Evolutionary conservation across 1,140 invertebrate species (phyloP).

Genomic region (Heliconius hewitsoni): DNA sequence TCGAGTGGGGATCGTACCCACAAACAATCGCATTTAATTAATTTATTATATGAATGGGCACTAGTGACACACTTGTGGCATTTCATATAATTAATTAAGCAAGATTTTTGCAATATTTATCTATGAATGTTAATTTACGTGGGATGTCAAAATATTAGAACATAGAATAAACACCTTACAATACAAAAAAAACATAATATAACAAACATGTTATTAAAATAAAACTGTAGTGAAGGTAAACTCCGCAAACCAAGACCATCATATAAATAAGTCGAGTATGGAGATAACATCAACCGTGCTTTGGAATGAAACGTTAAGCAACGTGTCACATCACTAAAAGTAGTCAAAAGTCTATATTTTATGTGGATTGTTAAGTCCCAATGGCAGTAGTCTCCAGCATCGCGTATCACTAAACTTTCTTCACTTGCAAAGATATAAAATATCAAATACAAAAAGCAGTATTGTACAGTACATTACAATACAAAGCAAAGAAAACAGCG

Average conservation of each 20-base stretch:
- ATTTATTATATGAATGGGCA: no score
- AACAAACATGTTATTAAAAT: background rate
- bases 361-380: background rate
- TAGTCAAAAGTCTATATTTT: background rate
- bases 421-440: background rate
- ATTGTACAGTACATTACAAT: background rate
- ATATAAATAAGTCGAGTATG: background rate
- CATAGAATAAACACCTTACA: background rate
- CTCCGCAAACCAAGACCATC: background rate
- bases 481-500: background rate
- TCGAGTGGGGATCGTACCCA: no score
- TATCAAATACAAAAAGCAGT: background rate
- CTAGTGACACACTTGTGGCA: no score
- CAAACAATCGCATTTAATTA: no score
- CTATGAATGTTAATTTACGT: background rate
- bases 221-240: background rate
- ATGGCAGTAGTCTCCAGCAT: background rate
- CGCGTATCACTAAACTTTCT: background rate
- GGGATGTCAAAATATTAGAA: background rate
- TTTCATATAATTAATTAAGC: background rate
- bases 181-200: background rate
- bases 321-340: background rate
- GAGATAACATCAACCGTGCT: background rate
- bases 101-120: constrained; percentile 4
- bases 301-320: background rate